Percentiles rank a stretch among this genome's conserved stretches.
Conservation (phyloP, 30 jellyfish, hydroid and myxozoan species). For the Hydra vulgaris region DNA sequence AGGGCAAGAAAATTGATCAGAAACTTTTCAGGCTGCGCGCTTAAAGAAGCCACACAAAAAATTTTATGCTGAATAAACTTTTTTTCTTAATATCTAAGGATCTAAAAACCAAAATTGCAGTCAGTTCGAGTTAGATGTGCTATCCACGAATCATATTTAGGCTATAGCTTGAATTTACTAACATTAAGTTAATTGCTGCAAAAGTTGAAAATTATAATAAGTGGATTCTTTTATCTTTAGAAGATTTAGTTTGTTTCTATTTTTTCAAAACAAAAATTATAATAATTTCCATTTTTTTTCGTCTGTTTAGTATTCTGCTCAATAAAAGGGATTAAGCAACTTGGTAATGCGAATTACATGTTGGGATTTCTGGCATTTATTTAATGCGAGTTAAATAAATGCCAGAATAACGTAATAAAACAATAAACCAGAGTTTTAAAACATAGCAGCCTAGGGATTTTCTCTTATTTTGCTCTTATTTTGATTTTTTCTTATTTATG, state of each 20-base stretch:
- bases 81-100: too few relatives aligned
- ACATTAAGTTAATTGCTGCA: too few relatives aligned
- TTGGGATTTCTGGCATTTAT: not conserved
- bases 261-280: not conserved
- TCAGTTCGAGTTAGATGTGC: too few relatives aligned
- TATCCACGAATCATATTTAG: too few relatives aligned
- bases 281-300: not conserved
- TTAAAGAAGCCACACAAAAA: too few relatives aligned
- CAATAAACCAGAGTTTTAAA: not conserved
- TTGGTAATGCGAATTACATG: not conserved
- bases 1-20: too few relatives aligned
- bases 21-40: too few relatives aligned
- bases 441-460: not conserved
- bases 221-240: not conserved
- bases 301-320: not conserved
- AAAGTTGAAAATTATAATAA: not conserved
- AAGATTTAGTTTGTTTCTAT: not conserved
- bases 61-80: too few relatives aligned
- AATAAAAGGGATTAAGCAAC: not conserved
- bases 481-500: too few relatives aligned
- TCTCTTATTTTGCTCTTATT: not conserved
- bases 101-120: too few relatives aligned
- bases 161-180: too few relatives aligned
- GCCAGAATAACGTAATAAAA: too few relatives aligned
- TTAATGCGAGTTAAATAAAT: not conserved